phyloP scores from a whole-genome alignment of 2,113 vertebrate species.

The Gopherus flavomarginatus region DNA sequence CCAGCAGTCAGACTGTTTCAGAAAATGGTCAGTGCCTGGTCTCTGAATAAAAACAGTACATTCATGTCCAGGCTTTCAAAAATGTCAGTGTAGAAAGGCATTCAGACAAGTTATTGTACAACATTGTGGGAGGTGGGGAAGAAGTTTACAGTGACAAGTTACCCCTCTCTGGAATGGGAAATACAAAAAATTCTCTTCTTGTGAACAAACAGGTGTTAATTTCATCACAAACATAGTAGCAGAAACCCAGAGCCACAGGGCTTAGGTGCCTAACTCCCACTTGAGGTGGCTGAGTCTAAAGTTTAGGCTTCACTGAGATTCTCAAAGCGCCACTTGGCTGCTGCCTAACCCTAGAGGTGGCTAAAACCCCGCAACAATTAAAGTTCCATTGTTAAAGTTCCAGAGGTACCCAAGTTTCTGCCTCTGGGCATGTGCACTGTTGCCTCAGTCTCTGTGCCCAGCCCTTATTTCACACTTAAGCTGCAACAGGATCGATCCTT shows the following conservation, averaged over 20 bases:
- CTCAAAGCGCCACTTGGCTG: not conserved
- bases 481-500: not conserved
- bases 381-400: not conserved
- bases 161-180: not conserved
- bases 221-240: not conserved
- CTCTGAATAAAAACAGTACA: constrained; percentile 1
- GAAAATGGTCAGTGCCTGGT: constrained; percentile 18
- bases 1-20: not conserved
- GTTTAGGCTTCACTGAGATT: not conserved
- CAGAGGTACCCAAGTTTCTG: not conserved
- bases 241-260: not conserved
- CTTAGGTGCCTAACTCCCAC: not conserved
- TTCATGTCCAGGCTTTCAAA: not conserved
- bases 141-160: not conserved
- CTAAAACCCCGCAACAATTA: not conserved
- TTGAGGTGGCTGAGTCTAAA: not conserved
- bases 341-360: not conserved
- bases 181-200: not conserved
- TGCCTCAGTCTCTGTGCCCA: not conserved
- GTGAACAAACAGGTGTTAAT: not conserved
- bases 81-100: not conserved
- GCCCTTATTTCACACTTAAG: not conserved
- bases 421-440: not conserved
- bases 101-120: constrained; percentile 1
- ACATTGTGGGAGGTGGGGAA: not conserved